Evolutionary conservation across 1,140 invertebrate species (phyloP).

Genomic region (Branchinecta lynchi): DNA sequence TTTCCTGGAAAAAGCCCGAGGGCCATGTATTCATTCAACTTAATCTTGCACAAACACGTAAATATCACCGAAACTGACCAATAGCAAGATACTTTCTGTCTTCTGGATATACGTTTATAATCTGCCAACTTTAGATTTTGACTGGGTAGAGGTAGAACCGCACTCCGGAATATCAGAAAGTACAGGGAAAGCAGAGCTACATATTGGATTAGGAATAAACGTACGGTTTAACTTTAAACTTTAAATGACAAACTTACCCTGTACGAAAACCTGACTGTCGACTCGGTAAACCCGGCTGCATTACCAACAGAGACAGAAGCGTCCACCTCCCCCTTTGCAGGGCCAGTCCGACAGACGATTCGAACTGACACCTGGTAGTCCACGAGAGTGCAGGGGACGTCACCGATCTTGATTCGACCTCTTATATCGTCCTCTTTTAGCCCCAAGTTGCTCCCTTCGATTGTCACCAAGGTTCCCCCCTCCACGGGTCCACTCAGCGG

Average conservation of each 20-base stretch:
- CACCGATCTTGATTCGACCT: conserved; percentile 78
- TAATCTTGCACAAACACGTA: too few relatives aligned
- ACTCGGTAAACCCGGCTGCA: conserved; percentile 70
- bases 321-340: conserved; percentile 47
- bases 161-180: too few relatives aligned
- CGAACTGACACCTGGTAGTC: conserved; percentile 81
- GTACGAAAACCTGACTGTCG: conserved; percentile 73
- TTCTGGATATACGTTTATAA: too few relatives aligned
- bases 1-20: too few relatives aligned
- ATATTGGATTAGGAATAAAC: too few relatives aligned
- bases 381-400: conserved; percentile 68
- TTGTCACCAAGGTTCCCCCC: conserved; percentile 87
- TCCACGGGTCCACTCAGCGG: conserved; percentile 85
- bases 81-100: too few relatives aligned
- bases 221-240: too few relatives aligned
- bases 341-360: conserved; percentile 70
- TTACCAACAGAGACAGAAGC: conserved; percentile 76
- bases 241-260: conserved; percentile 40
- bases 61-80: too few relatives aligned
- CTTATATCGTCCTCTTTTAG: conserved; percentile 72
- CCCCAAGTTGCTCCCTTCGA: conserved; percentile 89
- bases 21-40: too few relatives aligned
- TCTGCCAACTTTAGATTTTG: too few relatives aligned
- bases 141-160: too few relatives aligned
- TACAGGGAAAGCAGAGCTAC: too few relatives aligned